Base-by-base conservation (phyloP, 2,113 vertebrate species). In the Aspidoscelis tigris region DNA sequence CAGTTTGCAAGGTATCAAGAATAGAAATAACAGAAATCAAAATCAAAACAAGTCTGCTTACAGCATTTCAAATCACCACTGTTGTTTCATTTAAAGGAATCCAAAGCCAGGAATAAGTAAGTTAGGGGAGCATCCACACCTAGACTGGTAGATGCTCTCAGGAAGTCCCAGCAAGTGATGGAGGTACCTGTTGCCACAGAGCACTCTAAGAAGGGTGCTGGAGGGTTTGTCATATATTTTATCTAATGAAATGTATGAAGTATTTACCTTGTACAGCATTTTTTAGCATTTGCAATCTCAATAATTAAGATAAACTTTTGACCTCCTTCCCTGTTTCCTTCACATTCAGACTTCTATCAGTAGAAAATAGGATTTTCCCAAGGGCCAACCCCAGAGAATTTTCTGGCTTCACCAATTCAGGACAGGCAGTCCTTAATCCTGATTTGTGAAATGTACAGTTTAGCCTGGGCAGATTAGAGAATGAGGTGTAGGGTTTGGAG, bases 191-290 rank as follows among this genome's bases (percentile, higher is more conserved):
- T 18, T 61, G 58, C 12, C 12, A 50, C 8, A 50, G 47, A 50
- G 47, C 47, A 61, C 14, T 61, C 58, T 61, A 61, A 61, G 14
- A 61, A 18, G 14, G 58, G 18, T 18, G 14, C 58, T 3, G 18
- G 58, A 61, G 58, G 18, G 14, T 61, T 61, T 14, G 18, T 61
- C 4, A 61, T 61, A 61, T 18, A 61, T 61, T 61, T 61, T 20
- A 61, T 61, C 58, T 2, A 18, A 80, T 90, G 83, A 92, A 89
- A 82, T 75, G 53, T 91, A 82, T 85, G 55, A 72, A 84, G 8
- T 85, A 81, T 92, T 50, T 90, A 86, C 71, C 44, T 76, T 82
- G 84, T 22, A 89, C 92, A 47, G 81, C 87, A 65, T 86, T 70
- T 69, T 85, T 33, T 68, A 91, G 82, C 88, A 43, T 43, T 64